A percentile compares a stretch with the other conserved stretches of the same genome.
phyloP scores from a whole-genome alignment of 2,113 vertebrate species.

The Vulpes vulpes region DNA sequence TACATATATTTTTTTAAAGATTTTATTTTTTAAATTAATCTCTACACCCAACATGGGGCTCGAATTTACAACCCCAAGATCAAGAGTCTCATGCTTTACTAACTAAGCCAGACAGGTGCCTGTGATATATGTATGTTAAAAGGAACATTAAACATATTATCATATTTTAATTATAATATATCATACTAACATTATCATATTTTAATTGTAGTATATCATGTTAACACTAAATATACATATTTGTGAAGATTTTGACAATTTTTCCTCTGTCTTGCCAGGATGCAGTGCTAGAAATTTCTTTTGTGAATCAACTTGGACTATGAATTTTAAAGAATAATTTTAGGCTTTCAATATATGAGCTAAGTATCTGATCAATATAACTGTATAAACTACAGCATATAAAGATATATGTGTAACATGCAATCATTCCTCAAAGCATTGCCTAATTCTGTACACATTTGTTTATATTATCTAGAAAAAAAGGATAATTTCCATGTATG shows the following conservation, averaged over 20 bases:
- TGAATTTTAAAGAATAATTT: not conserved
- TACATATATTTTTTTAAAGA: not conserved
- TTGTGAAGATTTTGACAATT: not conserved
- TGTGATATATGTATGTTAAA: not conserved
- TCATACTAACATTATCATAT: not conserved
- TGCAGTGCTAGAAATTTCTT: not conserved
- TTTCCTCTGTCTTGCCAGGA: not conserved
- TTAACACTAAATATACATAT: not conserved
- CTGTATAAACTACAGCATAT: not conserved
- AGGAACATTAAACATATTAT: not conserved
- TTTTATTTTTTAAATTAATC: not conserved
- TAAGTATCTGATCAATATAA: not conserved
- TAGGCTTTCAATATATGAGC: not conserved
- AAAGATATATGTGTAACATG: not conserved
- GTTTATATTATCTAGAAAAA: not conserved
- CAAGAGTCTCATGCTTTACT: not conserved
- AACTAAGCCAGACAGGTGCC: not conserved
- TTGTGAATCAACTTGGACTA: not conserved
- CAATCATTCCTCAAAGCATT: not conserved
- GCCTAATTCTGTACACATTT: not conserved
- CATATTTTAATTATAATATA: constrained; percentile 18
- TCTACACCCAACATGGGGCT: not conserved
- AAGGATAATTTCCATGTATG: not conserved
- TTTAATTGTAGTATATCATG: not conserved
- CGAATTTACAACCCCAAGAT: not conserved